phyloP scores from a whole-genome alignment of 2,113 vertebrate species.

The Dromas ardeola region DNA sequence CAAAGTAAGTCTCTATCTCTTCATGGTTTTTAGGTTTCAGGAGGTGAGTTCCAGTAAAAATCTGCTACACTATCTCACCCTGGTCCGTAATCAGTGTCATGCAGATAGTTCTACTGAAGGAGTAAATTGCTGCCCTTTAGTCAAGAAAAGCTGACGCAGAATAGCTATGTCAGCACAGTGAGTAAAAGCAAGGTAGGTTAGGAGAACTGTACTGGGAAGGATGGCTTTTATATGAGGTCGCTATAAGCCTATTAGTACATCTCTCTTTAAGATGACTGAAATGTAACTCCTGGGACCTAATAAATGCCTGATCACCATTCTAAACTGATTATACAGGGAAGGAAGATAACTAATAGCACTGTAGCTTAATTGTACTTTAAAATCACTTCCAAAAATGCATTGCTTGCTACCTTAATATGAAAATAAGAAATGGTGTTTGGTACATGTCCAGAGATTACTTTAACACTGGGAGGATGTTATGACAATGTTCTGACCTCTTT shows the following conservation, averaged over 20 bases:
- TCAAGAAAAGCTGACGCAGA: not conserved
- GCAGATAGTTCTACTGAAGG: not conserved
- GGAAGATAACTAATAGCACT: not conserved
- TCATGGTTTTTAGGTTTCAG: not conserved
- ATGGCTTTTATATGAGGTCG: not conserved
- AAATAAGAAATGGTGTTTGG: not conserved
- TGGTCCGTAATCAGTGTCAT: not conserved
- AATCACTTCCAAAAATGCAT: not conserved
- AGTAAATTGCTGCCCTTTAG: not conserved
- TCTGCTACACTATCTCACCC: not conserved
- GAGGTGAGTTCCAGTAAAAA: not conserved
- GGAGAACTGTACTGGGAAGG: not conserved
- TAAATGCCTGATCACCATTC: not conserved
- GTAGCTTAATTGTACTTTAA: not conserved
- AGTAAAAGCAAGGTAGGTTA: not conserved
- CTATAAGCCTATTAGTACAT: not conserved
- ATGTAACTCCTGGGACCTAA: not conserved
- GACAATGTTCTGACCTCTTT: not conserved
- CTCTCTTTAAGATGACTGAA: not conserved
- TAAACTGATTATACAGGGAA: not conserved
- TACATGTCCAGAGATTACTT: not conserved
- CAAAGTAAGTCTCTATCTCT: not conserved
- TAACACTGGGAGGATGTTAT: not conserved
- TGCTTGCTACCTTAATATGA: not conserved
- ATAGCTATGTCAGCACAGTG: not conserved